phyloP scores from a whole-genome alignment of 2,797 vertebrate genomes.

The Synaphobranchus kaupii region DNA sequence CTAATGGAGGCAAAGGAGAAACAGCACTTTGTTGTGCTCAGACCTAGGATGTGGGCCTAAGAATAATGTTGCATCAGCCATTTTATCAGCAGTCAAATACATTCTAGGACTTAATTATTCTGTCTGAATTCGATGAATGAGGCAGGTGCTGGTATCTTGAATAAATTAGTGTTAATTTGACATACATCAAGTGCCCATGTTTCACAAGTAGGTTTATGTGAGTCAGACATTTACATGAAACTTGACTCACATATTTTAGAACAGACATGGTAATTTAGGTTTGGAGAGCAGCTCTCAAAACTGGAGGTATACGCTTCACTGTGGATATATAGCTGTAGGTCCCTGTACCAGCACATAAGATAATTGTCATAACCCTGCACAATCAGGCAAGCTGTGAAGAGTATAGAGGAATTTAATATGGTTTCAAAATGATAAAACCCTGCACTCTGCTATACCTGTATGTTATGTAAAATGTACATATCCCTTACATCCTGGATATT shows the following conservation, averaged over 20 bases:
- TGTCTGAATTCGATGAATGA: not conserved
- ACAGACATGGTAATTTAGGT: not conserved
- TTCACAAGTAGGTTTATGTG: not conserved
- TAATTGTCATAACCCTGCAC: not conserved
- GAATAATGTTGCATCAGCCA: not conserved
- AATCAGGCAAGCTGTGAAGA: not conserved
- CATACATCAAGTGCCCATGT: not conserved
- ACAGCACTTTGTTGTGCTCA: not conserved
- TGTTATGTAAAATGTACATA: no score
- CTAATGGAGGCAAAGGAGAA: not conserved
- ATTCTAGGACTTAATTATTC: not conserved
- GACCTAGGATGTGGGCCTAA: not conserved
- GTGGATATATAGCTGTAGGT: not conserved
- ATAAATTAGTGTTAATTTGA: constrained; percentile 9
- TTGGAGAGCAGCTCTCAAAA: not conserved
- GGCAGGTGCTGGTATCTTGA: not conserved
- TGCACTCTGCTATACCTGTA: not conserved
- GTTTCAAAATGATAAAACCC: not conserved
- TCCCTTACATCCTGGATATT: no score
- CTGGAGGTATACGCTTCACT: not conserved
- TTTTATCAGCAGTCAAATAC: not conserved
- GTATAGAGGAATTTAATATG: not conserved
- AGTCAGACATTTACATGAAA: not conserved
- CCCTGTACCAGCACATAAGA: not conserved
- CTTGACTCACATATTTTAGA: not conserved